Evolutionary conservation across 2,113 vertebrate genomes (phyloP), one percentile per base, ranked within the genome.

Genomic region (Colossoma macropomum): DNA sequence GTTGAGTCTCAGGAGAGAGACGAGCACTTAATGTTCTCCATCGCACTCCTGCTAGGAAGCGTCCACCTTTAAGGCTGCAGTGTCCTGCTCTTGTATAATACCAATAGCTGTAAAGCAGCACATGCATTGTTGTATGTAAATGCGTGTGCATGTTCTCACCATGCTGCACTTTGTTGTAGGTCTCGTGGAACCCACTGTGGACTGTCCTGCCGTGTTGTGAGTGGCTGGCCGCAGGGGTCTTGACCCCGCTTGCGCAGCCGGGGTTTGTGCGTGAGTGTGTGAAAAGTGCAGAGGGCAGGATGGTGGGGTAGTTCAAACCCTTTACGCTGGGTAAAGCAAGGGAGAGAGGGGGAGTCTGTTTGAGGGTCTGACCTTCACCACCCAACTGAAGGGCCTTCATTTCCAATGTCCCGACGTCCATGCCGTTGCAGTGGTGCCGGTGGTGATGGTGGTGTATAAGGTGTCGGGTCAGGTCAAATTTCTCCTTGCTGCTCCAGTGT

Each of bases 231-330:
- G 86, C 90, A 12, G 72, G 17, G 86, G 87, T 94, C 83, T 93
- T 95, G 34, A 90, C 93, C 77, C 87, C 93, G 82, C 89, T 17
- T 17, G 68, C 25, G 8, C 32, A 19, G 28, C 77, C 48, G 87
- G 83, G 0, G 89, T 82, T 21, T 90, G 75, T 23, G 85, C 13
- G 75, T 89, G 84, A 41, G 78, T 89, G 88, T 91, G 95, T 45
- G 91, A 88, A 73, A n/a, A 95, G 79, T 0, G 88, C 76, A 0
- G 95, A 95, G 65, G 98, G 95, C 70, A 96, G 91, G 90, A 99
- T 99, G 86, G 97, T 96, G 11, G 98, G 98, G 86, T 99, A 99
- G 91, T 99, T 99, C 91, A 89, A 87, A 4, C 83, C 87, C 80
- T 87, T 93, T 2, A 90, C 83, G 0, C 85, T 81, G 16, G 91